These are phyloP conservation scores for Andrena haemorrhoa DNA, from an alignment of 2,888 invertebrate species.

Conservation along the genomic window DNA sequence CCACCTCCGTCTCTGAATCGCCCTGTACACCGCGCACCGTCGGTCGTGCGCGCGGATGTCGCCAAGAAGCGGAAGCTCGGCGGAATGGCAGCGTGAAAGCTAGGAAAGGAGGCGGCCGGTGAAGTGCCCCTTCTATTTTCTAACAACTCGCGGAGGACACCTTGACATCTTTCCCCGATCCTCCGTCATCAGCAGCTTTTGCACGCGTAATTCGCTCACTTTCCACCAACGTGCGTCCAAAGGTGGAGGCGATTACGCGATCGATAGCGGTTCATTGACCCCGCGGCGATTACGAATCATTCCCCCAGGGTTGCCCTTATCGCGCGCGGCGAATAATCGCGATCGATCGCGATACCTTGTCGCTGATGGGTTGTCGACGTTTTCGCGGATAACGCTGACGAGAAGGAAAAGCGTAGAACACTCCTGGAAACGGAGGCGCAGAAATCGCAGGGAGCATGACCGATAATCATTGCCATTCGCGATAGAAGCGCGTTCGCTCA, in stretches of 20 bases:
- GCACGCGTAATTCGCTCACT: background rate
- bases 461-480: constrained; percentile 31
- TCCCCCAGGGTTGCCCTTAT: constrained; percentile 7
- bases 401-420: background rate
- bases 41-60: background rate
- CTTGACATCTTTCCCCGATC: constrained; percentile 4
- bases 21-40: too few relatives aligned
- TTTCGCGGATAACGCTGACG: constrained; percentile 6
- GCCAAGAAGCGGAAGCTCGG: background rate
- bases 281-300: background rate
- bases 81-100: background rate
- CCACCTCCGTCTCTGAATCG: too few relatives aligned
- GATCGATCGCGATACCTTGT: constrained; percentile 17
- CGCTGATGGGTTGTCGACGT: background rate
- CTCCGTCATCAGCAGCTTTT: background rate
- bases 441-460: constrained; percentile 26
- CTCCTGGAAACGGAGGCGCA: background rate
- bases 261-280: constrained; percentile 26
- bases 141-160: constrained; percentile 4
- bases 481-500: background rate
- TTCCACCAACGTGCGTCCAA: background rate
- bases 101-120: background rate
- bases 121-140: background rate
- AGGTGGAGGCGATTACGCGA: constrained; percentile 10
- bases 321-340: background rate